Conservation (phyloP, 2,797 vertebrate genomes). For the Eidolon dupreanum region DNA sequence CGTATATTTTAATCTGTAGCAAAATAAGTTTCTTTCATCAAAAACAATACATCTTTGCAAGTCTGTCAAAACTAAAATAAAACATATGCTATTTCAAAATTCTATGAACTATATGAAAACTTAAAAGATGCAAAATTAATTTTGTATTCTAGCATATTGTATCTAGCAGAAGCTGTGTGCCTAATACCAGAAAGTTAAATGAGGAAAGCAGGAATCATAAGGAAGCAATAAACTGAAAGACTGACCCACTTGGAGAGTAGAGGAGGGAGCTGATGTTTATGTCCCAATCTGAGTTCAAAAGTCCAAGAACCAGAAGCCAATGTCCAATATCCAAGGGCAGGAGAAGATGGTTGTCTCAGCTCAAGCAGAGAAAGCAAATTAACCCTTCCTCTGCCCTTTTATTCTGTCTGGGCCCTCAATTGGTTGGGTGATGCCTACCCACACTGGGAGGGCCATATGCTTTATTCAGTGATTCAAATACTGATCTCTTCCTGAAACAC, state of each 20-base stretch:
- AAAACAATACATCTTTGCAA: slow-evolving; percentile 16
- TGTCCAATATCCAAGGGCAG: background rate
- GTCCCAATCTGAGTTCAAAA: background rate
- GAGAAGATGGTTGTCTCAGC: background rate
- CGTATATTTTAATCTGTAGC: background rate
- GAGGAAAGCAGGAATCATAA: background rate
- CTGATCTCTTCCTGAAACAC: background rate
- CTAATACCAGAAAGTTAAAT: background rate
- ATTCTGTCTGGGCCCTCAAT: background rate
- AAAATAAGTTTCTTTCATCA: background rate
- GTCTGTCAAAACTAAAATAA: background rate
- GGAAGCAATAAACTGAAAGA: background rate
- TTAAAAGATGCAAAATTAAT: background rate
- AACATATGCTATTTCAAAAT: background rate
- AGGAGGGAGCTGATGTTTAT: background rate
- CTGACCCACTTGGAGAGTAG: background rate
- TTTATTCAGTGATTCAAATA: background rate
- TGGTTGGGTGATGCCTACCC: background rate
- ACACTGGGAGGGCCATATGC: background rate
- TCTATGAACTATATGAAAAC: background rate
- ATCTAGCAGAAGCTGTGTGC: background rate
- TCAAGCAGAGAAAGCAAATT: background rate
- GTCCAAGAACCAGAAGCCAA: background rate
- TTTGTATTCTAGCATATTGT: background rate
- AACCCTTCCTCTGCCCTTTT: background rate